Evolutionary conservation across 2,888 invertebrate genomes (phyloP).

Genomic region (Kryphioiulus occultus): DNA sequence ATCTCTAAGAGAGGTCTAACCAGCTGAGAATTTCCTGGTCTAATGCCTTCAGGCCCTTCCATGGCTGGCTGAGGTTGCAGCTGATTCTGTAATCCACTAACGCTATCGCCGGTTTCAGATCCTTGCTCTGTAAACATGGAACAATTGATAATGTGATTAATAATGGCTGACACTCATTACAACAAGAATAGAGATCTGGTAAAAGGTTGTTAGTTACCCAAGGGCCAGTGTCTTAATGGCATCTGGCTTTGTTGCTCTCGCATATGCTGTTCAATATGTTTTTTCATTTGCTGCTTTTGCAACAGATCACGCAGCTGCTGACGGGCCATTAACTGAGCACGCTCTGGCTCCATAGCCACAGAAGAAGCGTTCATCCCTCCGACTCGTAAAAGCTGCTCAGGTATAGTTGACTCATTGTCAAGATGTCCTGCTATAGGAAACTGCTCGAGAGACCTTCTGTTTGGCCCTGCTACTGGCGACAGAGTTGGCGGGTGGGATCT

Average conservation of each 20-base stretch:
- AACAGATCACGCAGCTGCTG: slow-evolving; percentile 80
- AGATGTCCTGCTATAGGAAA: slow-evolving; percentile 42
- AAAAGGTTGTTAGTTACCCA: slow-evolving; percentile 46
- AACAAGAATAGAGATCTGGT: neutral
- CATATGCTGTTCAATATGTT: slow-evolving; percentile 57
- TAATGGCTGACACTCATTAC: neutral
- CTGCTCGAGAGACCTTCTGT: slow-evolving; percentile 47
- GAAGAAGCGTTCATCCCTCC: neutral
- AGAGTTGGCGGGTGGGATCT: neutral
- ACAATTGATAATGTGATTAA: neutral
- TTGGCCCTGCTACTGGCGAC: slow-evolving; percentile 50
- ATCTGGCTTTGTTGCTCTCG: slow-evolving; percentile 63
- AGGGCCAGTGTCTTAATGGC: slow-evolving; percentile 58
- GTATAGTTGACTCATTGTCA: slow-evolving; percentile 37
- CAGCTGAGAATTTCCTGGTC: neutral
- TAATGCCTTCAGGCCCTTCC: neutral
- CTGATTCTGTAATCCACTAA: slow-evolving; percentile 13
- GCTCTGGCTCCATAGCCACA: slow-evolving; percentile 54
- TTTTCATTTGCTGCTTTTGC: slow-evolving; percentile 73
- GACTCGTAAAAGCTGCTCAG: slow-evolving; percentile 50
- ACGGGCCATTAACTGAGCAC: slow-evolving; percentile 68
- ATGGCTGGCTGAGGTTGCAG: neutral
- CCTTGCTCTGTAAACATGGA: slow-evolving; percentile 18
- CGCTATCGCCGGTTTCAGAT: neutral
- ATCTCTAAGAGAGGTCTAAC: neutral